phyloP scores from a whole-genome alignment of 2,888 invertebrate species.

The Cinara cedri region DNA sequence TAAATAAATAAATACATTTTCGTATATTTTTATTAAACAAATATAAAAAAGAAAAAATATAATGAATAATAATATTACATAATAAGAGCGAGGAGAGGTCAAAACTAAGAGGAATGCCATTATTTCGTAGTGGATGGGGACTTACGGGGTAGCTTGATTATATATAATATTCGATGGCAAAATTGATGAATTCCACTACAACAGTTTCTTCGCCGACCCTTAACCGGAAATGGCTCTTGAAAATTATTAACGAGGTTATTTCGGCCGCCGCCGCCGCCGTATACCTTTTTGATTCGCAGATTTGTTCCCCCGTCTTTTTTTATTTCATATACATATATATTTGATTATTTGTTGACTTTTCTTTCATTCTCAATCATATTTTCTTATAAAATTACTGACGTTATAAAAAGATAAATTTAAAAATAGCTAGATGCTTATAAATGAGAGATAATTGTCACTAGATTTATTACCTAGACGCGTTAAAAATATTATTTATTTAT shows the following conservation, averaged over 20 bases:
- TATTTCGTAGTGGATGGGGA: not conserved
- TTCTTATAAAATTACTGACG: not conserved
- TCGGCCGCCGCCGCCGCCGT: not conserved
- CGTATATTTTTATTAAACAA: constrained; percentile 28
- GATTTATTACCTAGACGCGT: too few relatives aligned
- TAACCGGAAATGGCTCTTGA: constrained; percentile 51
- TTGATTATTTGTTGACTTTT: constrained; percentile 31
- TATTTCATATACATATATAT: too few relatives aligned
- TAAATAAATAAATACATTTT: not conserved
- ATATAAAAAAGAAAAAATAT: not conserved
- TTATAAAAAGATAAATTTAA: too few relatives aligned
- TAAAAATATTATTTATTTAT: too few relatives aligned
- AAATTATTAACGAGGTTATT: constrained; percentile 56
- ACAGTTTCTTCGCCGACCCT: constrained; percentile 37
- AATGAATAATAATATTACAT: too few relatives aligned
- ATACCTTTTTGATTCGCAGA: not conserved
- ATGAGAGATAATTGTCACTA: too few relatives aligned
- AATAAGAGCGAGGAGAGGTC: constrained; percentile 19
- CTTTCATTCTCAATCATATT: not conserved
- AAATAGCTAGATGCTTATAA: too few relatives aligned
- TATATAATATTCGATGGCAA: constrained; percentile 19
- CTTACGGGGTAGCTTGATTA: constrained; percentile 20
- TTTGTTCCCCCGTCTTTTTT: not conserved
- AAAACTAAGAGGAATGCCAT: constrained; percentile 15
- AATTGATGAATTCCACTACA: constrained; percentile 54